Percentiles rank a stretch among this genome's conserved stretches.
These are phyloP conservation scores for Synergus laeviventris DNA, from an alignment of 2,888 invertebrate genomes.

Conservation along the genomic window DNA sequence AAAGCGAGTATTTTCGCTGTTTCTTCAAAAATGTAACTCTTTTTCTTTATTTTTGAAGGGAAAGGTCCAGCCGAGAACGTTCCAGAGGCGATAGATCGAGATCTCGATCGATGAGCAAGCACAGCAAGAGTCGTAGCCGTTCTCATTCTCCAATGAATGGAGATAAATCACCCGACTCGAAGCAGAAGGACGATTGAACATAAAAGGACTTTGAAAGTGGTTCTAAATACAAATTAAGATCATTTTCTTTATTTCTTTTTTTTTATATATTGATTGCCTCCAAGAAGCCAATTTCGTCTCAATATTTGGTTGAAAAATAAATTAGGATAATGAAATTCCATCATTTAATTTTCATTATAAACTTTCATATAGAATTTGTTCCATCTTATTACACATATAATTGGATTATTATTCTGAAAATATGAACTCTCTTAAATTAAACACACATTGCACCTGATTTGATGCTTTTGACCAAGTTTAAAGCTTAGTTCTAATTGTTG, in stretches of 20 bases:
- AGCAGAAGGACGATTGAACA: constrained; percentile 69
- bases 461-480: constrained; percentile 1
- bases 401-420: constrained; percentile 21
- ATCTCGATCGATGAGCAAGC: constrained; percentile 73
- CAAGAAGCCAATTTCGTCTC: constrained; percentile 62
- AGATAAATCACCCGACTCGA: constrained; percentile 72
- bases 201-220: constrained; percentile 41
- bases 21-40: neutral
- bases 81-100: constrained; percentile 73
- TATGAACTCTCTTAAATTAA: neutral
- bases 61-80: constrained; percentile 74
- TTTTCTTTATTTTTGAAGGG: constrained; percentile 59
- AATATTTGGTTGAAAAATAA: constrained; percentile 45
- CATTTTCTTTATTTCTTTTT: constrained; percentile 54
- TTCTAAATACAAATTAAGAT: constrained; percentile 47
- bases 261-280: constrained; percentile 57
- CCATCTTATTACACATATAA: constrained; percentile 45
- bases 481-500: neutral
- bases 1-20: constrained; percentile 5
- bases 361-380: constrained; percentile 47
- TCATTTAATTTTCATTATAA: constrained; percentile 42
- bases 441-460: constrained; percentile 6
- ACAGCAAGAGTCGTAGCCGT: constrained; percentile 74
- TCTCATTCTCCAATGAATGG: constrained; percentile 75
- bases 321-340: constrained; percentile 43